Evolutionary conservation across 2,113 vertebrate genomes (phyloP).

Genomic region (Megaleporinus macrocephalus): DNA sequence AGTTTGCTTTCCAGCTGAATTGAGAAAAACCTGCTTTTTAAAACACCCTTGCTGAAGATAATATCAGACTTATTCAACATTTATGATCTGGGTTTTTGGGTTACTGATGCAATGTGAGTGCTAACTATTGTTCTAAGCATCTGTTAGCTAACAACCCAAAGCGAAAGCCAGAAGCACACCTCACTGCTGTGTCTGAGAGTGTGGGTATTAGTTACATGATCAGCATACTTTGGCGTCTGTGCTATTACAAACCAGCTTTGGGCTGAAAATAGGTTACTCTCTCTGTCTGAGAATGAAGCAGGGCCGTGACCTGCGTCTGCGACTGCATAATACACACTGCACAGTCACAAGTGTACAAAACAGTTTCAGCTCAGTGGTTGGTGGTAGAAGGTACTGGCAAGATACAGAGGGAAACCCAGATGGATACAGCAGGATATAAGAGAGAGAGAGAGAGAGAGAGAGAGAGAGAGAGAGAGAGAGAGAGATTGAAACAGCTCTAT

Average conservation of each 20-base stretch:
- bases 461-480: not conserved
- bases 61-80: not conserved
- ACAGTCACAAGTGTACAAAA: not conserved
- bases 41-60: not conserved
- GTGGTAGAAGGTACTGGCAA: not conserved
- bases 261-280: not conserved
- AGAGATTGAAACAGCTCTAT: conserved; percentile 49
- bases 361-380: not conserved
- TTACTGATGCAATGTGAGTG: not conserved
- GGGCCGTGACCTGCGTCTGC: not conserved
- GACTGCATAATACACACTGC: not conserved
- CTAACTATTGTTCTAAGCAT: not conserved
- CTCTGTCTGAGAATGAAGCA: not conserved
- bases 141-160: not conserved
- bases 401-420: not conserved
- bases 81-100: not conserved
- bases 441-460: conserved; percentile 15
- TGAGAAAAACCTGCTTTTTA: not conserved
- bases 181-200: not conserved
- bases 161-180: not conserved
- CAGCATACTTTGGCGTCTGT: not conserved
- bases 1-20: not conserved
- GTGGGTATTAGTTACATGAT: not conserved
- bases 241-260: conserved; percentile 4
- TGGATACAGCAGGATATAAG: not conserved